A percentile compares a stretch with the other conserved stretches of the same genome.
These are phyloP conservation scores for Papilio aristodemus DNA, from an alignment of 1,140 invertebrate species.

Conservation along the genomic window DNA sequence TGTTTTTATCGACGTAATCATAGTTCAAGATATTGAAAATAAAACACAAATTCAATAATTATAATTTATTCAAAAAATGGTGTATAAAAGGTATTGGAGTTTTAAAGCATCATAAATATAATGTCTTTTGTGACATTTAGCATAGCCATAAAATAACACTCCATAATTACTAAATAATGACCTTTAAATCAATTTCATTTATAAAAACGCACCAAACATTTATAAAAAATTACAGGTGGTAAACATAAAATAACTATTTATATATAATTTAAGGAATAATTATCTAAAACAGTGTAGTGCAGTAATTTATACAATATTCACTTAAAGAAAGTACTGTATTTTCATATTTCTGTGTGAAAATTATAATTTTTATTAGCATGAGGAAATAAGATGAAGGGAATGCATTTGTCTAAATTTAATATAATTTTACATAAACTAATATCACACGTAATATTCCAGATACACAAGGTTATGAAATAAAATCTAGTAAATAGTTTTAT, in stretches of 20 bases:
- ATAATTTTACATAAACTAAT: constrained; percentile 17
- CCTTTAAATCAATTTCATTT: background rate
- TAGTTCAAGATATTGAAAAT: background rate
- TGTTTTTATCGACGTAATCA: background rate
- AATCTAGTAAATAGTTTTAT: constrained; percentile 2
- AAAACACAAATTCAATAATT: background rate
- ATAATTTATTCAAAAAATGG: constrained; percentile 14
- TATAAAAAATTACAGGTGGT: background rate
- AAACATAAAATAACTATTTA: background rate
- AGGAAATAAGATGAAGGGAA: background rate
- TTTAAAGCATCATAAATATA: constrained; percentile 17
- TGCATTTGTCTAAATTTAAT: background rate
- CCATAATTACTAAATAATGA: background rate
- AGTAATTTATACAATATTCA: background rate
- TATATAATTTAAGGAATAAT: no score
- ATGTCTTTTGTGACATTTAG: constrained; percentile 16
- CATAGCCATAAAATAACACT: background rate
- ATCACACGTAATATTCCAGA: constrained; percentile 21
- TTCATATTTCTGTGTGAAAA: no score
- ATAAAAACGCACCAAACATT: constrained; percentile 1
- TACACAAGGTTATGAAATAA: constrained; percentile 18
- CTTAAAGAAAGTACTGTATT: background rate
- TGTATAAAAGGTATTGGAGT: constrained; percentile 6
- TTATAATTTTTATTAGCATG: no score
- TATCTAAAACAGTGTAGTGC: background rate